Evolutionary conservation across 2,797 vertebrate species (phyloP).

Genomic region (Knipowitschia caucasica): DNA sequence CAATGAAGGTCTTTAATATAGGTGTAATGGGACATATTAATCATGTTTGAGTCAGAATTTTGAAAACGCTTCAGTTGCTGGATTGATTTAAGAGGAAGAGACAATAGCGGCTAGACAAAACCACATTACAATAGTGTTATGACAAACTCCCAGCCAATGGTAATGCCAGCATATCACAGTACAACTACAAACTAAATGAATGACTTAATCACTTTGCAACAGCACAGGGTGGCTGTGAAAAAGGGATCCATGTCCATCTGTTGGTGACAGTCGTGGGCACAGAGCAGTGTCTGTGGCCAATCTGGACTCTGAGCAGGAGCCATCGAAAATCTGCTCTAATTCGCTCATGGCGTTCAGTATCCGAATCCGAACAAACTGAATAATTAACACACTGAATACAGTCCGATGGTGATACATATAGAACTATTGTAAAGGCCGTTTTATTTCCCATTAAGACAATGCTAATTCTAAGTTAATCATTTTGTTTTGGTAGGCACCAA

Average conservation of each 20-base stretch:
- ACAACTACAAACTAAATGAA: not conserved
- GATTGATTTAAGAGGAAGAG: too few species aligned
- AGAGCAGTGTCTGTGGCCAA: conserved; percentile 17
- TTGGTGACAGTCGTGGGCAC: conserved; percentile 39
- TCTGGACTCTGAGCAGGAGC: conserved; percentile 30
- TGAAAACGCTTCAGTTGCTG: too few species aligned
- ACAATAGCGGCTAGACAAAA: too few species aligned
- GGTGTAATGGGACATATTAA: too few species aligned
- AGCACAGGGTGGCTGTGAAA: conserved; percentile 20
- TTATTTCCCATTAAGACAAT: too few species aligned
- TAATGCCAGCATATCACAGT: conserved; percentile 15
- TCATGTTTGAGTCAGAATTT: too few species aligned
- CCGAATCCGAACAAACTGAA: conserved; percentile 6
- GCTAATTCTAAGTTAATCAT: too few species aligned
- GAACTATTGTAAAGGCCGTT: too few species aligned
- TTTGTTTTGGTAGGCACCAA: too few species aligned
- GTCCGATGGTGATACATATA: too few species aligned
- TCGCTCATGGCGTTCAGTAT: conserved; percentile 14
- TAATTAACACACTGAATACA: not conserved
- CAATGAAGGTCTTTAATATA: too few species aligned
- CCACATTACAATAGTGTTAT: too few species aligned
- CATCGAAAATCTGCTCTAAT: conserved; percentile 11
- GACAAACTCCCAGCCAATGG: not conserved
- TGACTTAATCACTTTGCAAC: conserved; percentile 37
- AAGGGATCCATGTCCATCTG: conserved; percentile 43